Percentiles rank a stretch among this genome's conserved stretches.
Evolutionary conservation across 2,888 invertebrate genomes (phyloP).

Genomic region (Mactromeris polynyma): DNA sequence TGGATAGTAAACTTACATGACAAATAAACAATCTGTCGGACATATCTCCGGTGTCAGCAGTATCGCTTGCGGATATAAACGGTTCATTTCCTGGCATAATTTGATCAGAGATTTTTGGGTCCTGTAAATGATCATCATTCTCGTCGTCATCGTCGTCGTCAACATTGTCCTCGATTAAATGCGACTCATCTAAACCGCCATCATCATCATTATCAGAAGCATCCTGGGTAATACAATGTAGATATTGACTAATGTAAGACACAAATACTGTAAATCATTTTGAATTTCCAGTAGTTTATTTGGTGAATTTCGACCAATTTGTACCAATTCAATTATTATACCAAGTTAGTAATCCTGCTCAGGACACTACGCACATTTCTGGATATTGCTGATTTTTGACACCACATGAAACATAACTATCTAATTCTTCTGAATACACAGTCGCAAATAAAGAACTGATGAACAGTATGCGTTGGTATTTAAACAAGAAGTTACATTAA

Average conservation of each 20-base stretch:
- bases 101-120: slow-evolving; percentile 31
- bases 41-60: background rate
- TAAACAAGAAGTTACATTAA: too few relatives aligned
- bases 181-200: slow-evolving; percentile 57
- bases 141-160: slow-evolving; percentile 57
- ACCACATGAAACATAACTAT: too few relatives aligned
- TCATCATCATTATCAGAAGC: slow-evolving; percentile 47
- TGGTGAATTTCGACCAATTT: too few relatives aligned
- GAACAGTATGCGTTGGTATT: too few relatives aligned
- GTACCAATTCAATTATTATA: too few relatives aligned
- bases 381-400: too few relatives aligned
- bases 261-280: too few relatives aligned
- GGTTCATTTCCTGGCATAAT: slow-evolving; percentile 43
- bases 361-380: too few relatives aligned
- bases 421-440: too few relatives aligned
- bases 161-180: slow-evolving; percentile 58
- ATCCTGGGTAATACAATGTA: background rate
- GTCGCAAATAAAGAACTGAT: too few relatives aligned
- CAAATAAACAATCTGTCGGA: background rate
- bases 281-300: too few relatives aligned
- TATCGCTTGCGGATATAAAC: background rate
- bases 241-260: background rate
- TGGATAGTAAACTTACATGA: background rate
- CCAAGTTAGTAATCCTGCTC: too few relatives aligned
- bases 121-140: slow-evolving; percentile 41